Conservation (phyloP, 2,888 invertebrate species). For the Esperia sulphurella region DNA sequence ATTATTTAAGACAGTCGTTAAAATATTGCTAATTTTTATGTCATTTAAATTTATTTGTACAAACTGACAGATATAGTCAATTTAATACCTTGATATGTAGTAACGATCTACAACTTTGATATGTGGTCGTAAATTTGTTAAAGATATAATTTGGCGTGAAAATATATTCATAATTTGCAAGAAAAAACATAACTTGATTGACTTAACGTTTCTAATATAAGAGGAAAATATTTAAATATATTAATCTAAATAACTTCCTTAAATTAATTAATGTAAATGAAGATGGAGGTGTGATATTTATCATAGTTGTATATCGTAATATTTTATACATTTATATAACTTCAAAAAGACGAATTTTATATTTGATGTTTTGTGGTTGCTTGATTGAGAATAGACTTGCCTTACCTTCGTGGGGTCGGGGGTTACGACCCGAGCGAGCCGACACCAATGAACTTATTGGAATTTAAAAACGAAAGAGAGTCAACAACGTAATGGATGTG, state of each 20-base stretch:
- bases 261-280: constrained; percentile 3
- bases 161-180: not conserved
- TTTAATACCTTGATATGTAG: not conserved
- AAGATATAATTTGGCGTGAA: not conserved
- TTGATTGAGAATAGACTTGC: too few relatives aligned
- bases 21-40: not conserved
- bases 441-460: too few relatives aligned
- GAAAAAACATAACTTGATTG: not conserved
- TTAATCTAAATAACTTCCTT: not conserved
- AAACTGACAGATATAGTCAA: not conserved
- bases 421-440: too few relatives aligned
- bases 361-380: too few relatives aligned
- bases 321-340: not conserved
- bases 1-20: not conserved
- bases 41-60: not conserved
- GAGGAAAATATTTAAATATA: not conserved
- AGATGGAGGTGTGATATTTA: not conserved
- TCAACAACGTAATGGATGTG: too few relatives aligned
- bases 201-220: not conserved
- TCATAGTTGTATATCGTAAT: not conserved
- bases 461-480: too few relatives aligned
- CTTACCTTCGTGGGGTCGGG: too few relatives aligned
- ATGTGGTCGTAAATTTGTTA: not conserved
- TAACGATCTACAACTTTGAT: not conserved
- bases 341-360: too few relatives aligned